Conservation (phyloP, 2,888 invertebrate genomes). For the Aspidiotus rigidus region DNA sequence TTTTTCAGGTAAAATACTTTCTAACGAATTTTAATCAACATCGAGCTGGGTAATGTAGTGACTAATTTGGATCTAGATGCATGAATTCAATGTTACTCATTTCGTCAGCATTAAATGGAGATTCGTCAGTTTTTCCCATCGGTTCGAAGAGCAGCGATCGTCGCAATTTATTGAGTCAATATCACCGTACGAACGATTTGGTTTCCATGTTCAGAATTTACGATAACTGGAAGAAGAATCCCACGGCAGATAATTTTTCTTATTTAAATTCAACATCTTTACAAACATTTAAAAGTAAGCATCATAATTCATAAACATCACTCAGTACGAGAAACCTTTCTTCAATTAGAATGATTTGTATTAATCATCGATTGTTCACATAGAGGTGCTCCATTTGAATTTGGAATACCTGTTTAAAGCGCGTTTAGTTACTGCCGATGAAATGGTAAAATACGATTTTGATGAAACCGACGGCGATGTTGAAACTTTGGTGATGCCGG, state of each 20-base stretch:
- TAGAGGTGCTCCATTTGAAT: constrained; percentile 11
- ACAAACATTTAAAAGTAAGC: constrained; percentile 22
- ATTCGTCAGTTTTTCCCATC: constrained; percentile 16
- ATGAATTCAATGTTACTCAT: constrained; percentile 18
- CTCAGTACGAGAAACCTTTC: neutral
- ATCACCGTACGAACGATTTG: constrained; percentile 19
- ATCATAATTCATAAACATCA: neutral
- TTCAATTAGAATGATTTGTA: neutral
- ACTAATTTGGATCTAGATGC: constrained; percentile 5
- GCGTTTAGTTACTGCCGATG: constrained; percentile 2
- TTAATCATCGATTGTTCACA: neutral
- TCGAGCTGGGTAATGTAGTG: too few relatives aligned
- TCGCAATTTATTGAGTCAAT: constrained; percentile 10
- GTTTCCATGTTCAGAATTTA: constrained; percentile 23
- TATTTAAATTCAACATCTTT: constrained; percentile 14
- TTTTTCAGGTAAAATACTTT: constrained; percentile 44
- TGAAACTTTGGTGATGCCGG: constrained; percentile 9
- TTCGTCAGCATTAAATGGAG: constrained; percentile 22
- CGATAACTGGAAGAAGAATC: constrained; percentile 12
- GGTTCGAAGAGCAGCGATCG: constrained; percentile 16
- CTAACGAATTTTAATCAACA: too few relatives aligned
- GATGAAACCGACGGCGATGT: neutral
- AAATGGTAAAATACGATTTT: constrained; percentile 3
- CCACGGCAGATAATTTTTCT: neutral
- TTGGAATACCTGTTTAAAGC: constrained; percentile 17